Conservation (phyloP, 2,888 invertebrate genomes). For the Eupithecia tripunctaria region DNA sequence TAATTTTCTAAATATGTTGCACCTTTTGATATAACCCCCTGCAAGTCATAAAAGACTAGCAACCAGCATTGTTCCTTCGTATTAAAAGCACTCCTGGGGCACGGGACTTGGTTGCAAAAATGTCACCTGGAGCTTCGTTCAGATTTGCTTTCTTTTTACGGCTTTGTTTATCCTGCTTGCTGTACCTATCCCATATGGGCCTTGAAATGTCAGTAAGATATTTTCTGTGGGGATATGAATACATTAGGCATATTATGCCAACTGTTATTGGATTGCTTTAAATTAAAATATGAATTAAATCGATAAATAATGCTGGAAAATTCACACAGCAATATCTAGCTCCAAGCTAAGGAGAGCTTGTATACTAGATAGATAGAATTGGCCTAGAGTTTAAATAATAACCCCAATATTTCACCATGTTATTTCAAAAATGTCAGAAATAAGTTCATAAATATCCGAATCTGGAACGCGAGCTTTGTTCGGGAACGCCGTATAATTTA, state of each 20-base stretch:
- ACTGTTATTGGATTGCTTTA: background rate
- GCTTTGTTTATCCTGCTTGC: conserved; percentile 14
- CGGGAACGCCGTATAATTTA: conserved; percentile 4
- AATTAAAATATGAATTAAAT: background rate
- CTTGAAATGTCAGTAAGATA: background rate
- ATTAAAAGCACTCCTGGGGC: conserved; percentile 17
- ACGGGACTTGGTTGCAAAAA: conserved; percentile 18
- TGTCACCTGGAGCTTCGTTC: conserved; percentile 13
- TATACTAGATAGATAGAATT: no score
- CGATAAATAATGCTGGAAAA: no score
- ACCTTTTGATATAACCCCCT: background rate
- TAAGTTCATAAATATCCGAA: conserved; percentile 2
- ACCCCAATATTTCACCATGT: background rate
- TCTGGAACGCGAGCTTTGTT: conserved; percentile 11
- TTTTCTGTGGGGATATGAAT: background rate
- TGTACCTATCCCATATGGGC: background rate
- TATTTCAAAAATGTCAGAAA: conserved; percentile 5
- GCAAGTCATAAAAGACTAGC: conserved; percentile 2
- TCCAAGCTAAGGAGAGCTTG: no score
- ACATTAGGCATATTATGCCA: background rate
- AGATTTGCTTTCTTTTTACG: conserved; percentile 16
- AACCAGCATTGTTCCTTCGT: background rate
- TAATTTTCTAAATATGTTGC: background rate
- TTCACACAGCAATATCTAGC: no score
- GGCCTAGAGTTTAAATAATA: background rate